Evolutionary conservation across 2,797 vertebrate genomes (phyloP), one percentile per base, ranked within the genome.

Genomic region (Epinephelus coioides): DNA sequence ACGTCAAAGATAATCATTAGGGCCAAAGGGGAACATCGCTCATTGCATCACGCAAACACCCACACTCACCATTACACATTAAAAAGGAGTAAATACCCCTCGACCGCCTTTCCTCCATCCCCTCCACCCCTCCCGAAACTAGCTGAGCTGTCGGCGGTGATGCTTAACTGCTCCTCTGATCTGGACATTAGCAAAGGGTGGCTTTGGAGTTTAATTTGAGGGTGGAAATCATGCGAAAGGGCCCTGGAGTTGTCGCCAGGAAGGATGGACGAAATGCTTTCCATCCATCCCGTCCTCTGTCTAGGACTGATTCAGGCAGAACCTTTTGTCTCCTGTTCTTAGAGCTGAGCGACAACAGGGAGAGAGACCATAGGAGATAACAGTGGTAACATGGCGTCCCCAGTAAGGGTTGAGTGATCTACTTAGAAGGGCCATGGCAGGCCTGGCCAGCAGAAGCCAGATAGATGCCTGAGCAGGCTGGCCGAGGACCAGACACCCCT

Each of bases 381-480:
- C 73, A 46, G 81, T 14, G 57, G 65, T 61, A 83, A 84, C 82
- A 79, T 84, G 77, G 88, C 40, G 63, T 88, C 69, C 79, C 49
- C 85, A 76, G 79, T 80, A 77, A 87, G 85, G 83, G 85, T 83
- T 82, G 88, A 92, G 90, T 88, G 93, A 93, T 94, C 92, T 92
- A 93, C 93, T 95, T 93, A 92, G 89, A 91, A 84, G 83, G 76
- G 85, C 91, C 81, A 78, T 19, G 84, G 83, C 86, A 89, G 90
- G 88, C 82, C 91, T 78, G 87, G 91, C 90, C 92, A 93, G 89
- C 92, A 91, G 93, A 92, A 95, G 92, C 91, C 93, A 91, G 94
- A 94, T 94, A 94, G 94, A 95, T 94, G 93, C 92, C 92, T 91
- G 87, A 91, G 90, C 95, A 90, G 87, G 79, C 91, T 94, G 93